Evolutionary conservation across 2,888 invertebrate species (phyloP), one percentile per base, ranked within the genome.

Genomic region (Drosophila dives): DNA sequence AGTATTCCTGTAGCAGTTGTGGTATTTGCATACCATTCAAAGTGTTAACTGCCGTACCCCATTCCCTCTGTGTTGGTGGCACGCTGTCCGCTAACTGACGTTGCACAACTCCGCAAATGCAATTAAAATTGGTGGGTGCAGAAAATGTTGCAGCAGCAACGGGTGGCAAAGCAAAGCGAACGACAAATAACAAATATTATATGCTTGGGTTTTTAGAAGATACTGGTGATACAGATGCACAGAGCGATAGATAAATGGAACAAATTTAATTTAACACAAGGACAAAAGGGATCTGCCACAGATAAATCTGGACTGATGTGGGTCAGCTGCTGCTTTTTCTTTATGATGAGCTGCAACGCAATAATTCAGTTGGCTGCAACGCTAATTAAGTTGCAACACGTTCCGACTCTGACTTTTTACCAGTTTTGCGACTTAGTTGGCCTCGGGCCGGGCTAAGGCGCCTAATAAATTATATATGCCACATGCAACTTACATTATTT

Each of bases 161-260:
- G 59, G 56, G 50, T 17, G 48, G 33, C 49, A 17, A 17, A 50
- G 51, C 62, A 71, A 68, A 71, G 59, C 71, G 66, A 75, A 73
- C 72, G 80, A 80, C 85, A 89, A 70, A 72, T 72, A 89, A 89
- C 82, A 89, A 84, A 85, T 89, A 64, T 82, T 23, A 61, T 50
- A 34, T 56, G 23, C 32, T 3, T 23, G n/a, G 49, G 17, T 6
- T 29, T 29, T 29, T 29, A 29, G 29, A 29, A 29, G 29, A 11
- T 23, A 20, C 11, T 15, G 29, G 36, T 23, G n/a, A n/a, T 12
- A 29, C 40, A 38, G 40, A 50, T 50, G 36, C n/a, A 53, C 34
- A 42, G 38, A 32, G 26, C 42, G 75, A 75, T 61, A 40, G 45
- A 75, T 66, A 65, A 38, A 54, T 45, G 40, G 42, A 51, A 63